Conservation (phyloP, 1,140 invertebrate genomes). For the Coenobita brevimanus region DNA sequence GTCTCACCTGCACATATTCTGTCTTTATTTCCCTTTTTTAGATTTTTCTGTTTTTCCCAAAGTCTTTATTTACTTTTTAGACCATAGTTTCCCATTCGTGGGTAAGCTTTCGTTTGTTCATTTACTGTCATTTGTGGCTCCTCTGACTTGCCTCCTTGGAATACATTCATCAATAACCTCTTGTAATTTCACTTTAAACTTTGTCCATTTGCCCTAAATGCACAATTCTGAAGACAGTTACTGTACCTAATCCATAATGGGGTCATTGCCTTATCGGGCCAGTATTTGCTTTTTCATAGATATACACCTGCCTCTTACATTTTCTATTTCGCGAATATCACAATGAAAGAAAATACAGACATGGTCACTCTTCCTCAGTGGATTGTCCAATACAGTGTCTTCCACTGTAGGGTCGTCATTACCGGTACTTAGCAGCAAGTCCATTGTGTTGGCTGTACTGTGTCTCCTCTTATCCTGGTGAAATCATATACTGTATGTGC, state of each 20-base stretch:
- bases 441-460: background rate
- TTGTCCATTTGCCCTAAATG: constrained; percentile 12
- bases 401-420: constrained; percentile 6
- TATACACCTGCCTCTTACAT: background rate
- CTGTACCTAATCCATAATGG: background rate
- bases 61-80: constrained; percentile 11
- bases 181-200: constrained; percentile 8
- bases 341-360: constrained; percentile 1
- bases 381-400: background rate
- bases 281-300: constrained; percentile 33
- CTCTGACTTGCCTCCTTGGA: background rate
- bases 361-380: constrained; percentile 30
- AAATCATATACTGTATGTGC: background rate
- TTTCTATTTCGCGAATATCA: background rate
- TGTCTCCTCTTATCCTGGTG: constrained; percentile 12
- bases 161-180: background rate
- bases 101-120: background rate
- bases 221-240: background rate
- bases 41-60: background rate
- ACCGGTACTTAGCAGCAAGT: background rate
- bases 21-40: background rate
- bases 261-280: background rate
- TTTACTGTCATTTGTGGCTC: background rate
- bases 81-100: constrained; percentile 24
- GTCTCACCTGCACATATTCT: too few relatives aligned